Percentiles rank a stretch among this genome's conserved stretches.
These are phyloP conservation scores for Melangyna quadrimaculata DNA, from an alignment of 2,888 invertebrate genomes.

Conservation along the genomic window DNA sequence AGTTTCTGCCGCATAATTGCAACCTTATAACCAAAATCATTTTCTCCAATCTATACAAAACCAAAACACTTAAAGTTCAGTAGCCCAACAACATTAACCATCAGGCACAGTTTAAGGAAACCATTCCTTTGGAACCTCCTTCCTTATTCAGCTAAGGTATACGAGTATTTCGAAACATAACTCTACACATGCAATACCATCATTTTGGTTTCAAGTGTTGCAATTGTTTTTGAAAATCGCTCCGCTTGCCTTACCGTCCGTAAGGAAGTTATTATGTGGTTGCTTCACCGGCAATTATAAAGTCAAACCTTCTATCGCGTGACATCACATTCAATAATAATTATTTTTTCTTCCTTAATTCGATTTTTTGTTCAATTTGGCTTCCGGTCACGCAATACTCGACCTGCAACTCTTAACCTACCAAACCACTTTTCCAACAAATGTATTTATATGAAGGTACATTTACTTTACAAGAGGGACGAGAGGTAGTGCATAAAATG, in stretches of 20 bases:
- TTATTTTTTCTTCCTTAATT: slow-evolving; percentile 33
- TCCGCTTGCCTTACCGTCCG: slow-evolving; percentile 6
- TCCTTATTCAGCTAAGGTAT: too few species aligned
- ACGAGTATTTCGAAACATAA: slow-evolving; percentile 6
- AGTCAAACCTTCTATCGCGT: slow-evolving; percentile 63
- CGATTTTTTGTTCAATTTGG: slow-evolving; percentile 15
- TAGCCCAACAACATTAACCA: slow-evolving; percentile 38
- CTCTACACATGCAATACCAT: slow-evolving; percentile 30
- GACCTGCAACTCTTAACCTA: slow-evolving; percentile 4
- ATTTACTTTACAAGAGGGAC: too few species aligned
- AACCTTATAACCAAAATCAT: slow-evolving; percentile 11
- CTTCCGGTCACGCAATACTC: slow-evolving; percentile 36
- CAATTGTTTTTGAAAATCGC: slow-evolving; percentile 13
- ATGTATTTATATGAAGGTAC: background rate
- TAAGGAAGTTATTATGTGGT: slow-evolving; percentile 46
- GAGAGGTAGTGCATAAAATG: background rate
- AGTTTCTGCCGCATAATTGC: slow-evolving; percentile 57
- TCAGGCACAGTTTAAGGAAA: background rate
- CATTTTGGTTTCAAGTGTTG: slow-evolving; percentile 43
- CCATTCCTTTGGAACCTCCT: background rate
- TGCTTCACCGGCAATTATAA: slow-evolving; percentile 52
- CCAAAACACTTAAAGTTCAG: slow-evolving; percentile 28
- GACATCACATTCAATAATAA: slow-evolving; percentile 62
- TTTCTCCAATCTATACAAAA: slow-evolving; percentile 1
- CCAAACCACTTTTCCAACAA: background rate